Conservation (phyloP, 2,888 invertebrate genomes). For the Tubulanus polymorphus region DNA sequence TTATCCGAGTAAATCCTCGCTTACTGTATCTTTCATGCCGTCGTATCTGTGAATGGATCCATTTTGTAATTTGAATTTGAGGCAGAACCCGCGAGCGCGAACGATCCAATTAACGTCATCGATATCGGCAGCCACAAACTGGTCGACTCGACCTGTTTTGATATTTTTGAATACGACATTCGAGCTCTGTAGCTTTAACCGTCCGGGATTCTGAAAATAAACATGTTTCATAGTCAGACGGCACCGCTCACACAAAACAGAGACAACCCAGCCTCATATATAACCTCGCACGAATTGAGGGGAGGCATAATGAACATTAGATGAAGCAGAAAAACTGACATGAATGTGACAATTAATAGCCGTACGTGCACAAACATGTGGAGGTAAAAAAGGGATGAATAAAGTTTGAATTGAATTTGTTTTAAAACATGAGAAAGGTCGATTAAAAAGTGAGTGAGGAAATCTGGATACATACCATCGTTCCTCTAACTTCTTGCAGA, state of each 20-base stretch:
- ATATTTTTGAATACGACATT: conserved; percentile 89
- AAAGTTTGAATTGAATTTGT: too few species aligned
- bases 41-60: conserved; percentile 86
- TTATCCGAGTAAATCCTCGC: too few species aligned
- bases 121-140: conserved; percentile 77
- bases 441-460: too few species aligned
- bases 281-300: too few species aligned
- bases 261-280: neutral
- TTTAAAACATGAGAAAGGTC: too few species aligned
- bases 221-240: too few species aligned
- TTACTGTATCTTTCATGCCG: conserved; percentile 84
- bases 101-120: conserved; percentile 88
- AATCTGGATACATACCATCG: conserved; percentile 62
- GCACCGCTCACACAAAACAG: neutral
- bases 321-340: too few species aligned
- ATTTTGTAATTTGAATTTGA: conserved; percentile 83
- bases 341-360: too few species aligned
- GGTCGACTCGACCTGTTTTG: conserved; percentile 94
- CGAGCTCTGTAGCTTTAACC: conserved; percentile 86
- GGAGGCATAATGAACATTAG: neutral
- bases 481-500: conserved; percentile 54
- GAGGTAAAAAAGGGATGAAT: too few species aligned
- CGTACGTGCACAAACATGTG: too few species aligned
- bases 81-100: conserved; percentile 83
- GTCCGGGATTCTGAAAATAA: conserved; percentile 74